Base-by-base conservation (phyloP, 2,113 vertebrate genomes). In the Zosterops borbonicus region DNA sequence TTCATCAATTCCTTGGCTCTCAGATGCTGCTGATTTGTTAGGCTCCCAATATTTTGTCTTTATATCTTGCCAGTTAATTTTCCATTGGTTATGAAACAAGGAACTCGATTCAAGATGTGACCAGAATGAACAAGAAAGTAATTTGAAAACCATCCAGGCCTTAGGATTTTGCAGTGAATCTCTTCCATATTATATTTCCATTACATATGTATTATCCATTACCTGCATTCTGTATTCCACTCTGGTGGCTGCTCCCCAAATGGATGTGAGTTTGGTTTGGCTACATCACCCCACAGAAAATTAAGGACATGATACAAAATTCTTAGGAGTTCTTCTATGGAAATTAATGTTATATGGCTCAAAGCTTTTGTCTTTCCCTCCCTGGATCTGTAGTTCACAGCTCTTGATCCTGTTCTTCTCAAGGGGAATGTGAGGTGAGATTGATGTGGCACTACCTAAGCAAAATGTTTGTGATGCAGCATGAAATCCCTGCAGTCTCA, bases 1-100 rank as follows among this genome's bases (percentile, higher is more conserved):
- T 47, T 59, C 63, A 74, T 86, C 81, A 83, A 27, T 85, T 92
- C 80, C 63, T 92, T 92, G 91, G 76, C 94, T 90, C 27, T 22
- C 18, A 65, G 84, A 33, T 70, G 55, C 53, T 76, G 65, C 69
- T 52, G 53, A 35, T 76, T 58, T 87, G 14, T 68, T 44, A 21
- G 50, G 42, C 11, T 70, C 37, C 6, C 19, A 9, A 4, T 35
- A 53, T 18, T 79, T 91, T 44, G 64, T 69, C 60, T 65, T 67
- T 41, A 0, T 73, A 19, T 13, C 25, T 91, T 81, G 64, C 47
- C 83, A 84, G 52, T 76, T 64, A 39, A 47, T 77, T 91, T 91
- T 89, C 55, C 33, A 2, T 39, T 47, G 69, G 29, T 89, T 78
- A 67, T 81, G 65, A 77, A 87, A 82, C 41, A 42, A 81, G 42